Evolutionary conservation across 2,888 invertebrate species (phyloP).

Genomic region (Pediacus dermestoides): DNA sequence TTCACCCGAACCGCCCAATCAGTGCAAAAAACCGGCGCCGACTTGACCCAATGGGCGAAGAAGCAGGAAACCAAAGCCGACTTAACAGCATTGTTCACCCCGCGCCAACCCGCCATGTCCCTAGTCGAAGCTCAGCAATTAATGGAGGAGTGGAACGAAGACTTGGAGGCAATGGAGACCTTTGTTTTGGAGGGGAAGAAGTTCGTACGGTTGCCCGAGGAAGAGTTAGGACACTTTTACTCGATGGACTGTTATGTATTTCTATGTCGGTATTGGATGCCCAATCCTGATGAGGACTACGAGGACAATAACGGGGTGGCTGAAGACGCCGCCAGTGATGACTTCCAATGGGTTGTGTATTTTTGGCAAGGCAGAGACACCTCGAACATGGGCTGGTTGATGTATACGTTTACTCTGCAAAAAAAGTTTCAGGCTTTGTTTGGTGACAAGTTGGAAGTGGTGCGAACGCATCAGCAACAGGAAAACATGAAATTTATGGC

Average conservation of each 20-base stretch:
- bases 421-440: conserved; percentile 88
- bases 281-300: conserved; percentile 55
- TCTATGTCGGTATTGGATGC: conserved; percentile 91
- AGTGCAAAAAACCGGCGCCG: conserved; percentile 93
- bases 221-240: conserved; percentile 88
- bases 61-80: conserved; percentile 91
- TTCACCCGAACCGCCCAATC: conserved; percentile 98
- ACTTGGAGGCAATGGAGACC: conserved; percentile 95
- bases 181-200: conserved; percentile 96
- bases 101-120: conserved; percentile 85
- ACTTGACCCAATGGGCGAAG: conserved; percentile 87
- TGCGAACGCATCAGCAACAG: conserved; percentile 96
- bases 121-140: conserved; percentile 79
- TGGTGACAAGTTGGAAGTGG: conserved; percentile 88
- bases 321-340: conserved; percentile 40
- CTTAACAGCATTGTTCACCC: conserved; percentile 91
- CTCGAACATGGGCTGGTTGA: conserved; percentile 99
- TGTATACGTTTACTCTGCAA: conserved; percentile 94
- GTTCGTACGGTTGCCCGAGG: conserved; percentile 94
- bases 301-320: conserved; percentile 52
- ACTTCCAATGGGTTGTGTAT: conserved; percentile 93
- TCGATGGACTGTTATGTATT: conserved; percentile 97
- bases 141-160: conserved; percentile 97
- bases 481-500: conserved; percentile 98
- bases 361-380: conserved; percentile 99